Conservation (phyloP, 2,888 invertebrate species). For the Ganaspis brasiliensis region DNA sequence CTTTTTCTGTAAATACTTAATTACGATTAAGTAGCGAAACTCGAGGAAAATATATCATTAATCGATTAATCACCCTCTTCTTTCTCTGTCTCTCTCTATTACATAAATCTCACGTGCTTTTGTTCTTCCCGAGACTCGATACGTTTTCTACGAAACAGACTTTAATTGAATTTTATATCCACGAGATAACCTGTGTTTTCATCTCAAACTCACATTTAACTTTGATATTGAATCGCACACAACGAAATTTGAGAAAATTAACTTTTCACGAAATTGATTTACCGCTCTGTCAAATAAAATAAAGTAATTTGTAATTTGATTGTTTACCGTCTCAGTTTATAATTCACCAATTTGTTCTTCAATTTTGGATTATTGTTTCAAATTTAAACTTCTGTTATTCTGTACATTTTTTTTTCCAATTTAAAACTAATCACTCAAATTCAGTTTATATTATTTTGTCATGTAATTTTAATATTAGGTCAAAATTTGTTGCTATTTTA, state of each 20-base stretch:
- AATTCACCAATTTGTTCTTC: too few relatives aligned
- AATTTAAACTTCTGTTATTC: too few relatives aligned
- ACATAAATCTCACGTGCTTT: neutral
- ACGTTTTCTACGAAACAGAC: constrained; percentile 26
- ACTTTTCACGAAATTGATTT: neutral
- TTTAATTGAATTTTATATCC: constrained; percentile 41
- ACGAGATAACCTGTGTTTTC: neutral
- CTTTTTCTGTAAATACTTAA: neutral
- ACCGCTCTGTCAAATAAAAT: neutral
- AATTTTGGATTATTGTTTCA: too few relatives aligned
- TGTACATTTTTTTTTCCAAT: too few relatives aligned
- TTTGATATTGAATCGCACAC: neutral
- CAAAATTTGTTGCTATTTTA: too few relatives aligned
- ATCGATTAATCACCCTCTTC: neutral
- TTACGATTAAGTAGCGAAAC: neutral
- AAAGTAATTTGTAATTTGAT: neutral
- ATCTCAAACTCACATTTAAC: constrained; percentile 13
- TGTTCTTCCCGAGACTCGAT: constrained; percentile 9
- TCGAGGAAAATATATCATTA: constrained; percentile 1
- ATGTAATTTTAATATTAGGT: too few relatives aligned
- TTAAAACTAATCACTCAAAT: too few relatives aligned
- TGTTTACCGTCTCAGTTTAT: too few relatives aligned
- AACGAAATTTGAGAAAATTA: neutral
- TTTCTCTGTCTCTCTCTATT: constrained; percentile 30
- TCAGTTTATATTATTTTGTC: too few relatives aligned